Base-by-base conservation (phyloP, 1,140 invertebrate genomes). In the Zaprionus taronus region DNA sequence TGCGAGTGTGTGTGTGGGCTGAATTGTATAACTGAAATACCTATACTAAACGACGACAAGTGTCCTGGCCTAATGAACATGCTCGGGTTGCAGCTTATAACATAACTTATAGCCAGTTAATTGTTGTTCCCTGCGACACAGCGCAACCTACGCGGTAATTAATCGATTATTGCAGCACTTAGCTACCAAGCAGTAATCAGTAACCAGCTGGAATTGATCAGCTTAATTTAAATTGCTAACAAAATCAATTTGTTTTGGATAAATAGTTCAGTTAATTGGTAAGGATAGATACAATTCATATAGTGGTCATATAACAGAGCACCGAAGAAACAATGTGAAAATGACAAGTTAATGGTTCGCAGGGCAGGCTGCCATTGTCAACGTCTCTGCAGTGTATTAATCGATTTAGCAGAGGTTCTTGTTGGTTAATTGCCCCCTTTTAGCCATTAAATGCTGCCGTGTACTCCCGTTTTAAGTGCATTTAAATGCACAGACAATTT, bases 401-500 rank as follows among this genome's bases (percentile, higher is more conserved):
- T 56, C 24, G 5, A 28, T 56, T 31, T 24, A 56, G 24, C 38
- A 31, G 57, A 47, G 6, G 51, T 24, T 24, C 26, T 44, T 38
- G 47, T 47, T 61, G 34, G 31, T 56, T 63, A 77, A 77, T 74
- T 72, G 62, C 11, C 15, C 14, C 7, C 66, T 17, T 36, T 17
- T 38, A 66, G 6, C 66, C 66, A 62, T 63, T 73, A 44, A 9
- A 70, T 41, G 53, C 31, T 20, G 17, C 26, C 61, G 56, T 62
- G 26, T 49, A 51, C 64, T 67, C 7, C n/a, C 53, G 41, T 73
- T 66, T 77, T 80, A 86, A 86, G 72, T 74, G 77, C 65, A 77
- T 86, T 86, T 83, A 86, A 86, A 80, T 77, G 83, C 83, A 57
- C 69, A 49, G 57, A 34, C 57, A 66, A 86, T 82, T 86, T 77